Evolutionary conservation across 2,113 vertebrate species (phyloP).

Genomic region (Argyrosomus japonicus): DNA sequence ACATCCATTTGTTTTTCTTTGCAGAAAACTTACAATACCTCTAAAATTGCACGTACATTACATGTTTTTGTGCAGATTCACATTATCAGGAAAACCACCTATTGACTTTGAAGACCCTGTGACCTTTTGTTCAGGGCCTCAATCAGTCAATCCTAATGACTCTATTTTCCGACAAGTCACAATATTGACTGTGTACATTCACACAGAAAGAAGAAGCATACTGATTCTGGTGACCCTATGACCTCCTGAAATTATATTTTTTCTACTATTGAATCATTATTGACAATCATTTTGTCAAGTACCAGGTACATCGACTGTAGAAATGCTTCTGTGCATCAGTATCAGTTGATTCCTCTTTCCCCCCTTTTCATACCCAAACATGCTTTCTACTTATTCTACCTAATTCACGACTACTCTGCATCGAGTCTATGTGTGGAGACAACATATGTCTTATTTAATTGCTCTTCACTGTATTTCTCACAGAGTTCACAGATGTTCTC

Average conservation of each 20-base stretch:
- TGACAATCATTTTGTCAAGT: not conserved
- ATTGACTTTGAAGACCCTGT: not conserved
- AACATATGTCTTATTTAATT: not conserved
- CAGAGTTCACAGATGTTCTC: not conserved
- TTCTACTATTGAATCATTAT: not conserved
- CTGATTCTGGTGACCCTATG: constrained; percentile 18
- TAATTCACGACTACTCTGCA: not conserved
- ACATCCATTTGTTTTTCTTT: constrained; percentile 2
- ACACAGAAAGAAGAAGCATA: not conserved
- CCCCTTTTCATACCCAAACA: not conserved
- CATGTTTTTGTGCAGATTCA: constrained; percentile 4
- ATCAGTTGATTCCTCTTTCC: not conserved
- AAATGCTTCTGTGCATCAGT: not conserved
- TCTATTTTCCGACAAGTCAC: not conserved
- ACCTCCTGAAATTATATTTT: not conserved
- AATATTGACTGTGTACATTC: not conserved
- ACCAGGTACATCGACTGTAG: not conserved
- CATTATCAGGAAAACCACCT: not conserved
- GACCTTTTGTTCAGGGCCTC: constrained; percentile 9
- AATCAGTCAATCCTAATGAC: not conserved
- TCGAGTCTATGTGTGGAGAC: not conserved
- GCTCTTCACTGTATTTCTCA: not conserved
- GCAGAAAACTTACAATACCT: not conserved
- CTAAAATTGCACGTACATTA: not conserved
- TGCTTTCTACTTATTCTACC: no score